Percentiles rank a stretch among this genome's conserved stretches.
These are phyloP conservation scores for Crocallis elinguaria DNA, from an alignment of 2,888 invertebrate genomes.

Conservation along the genomic window DNA sequence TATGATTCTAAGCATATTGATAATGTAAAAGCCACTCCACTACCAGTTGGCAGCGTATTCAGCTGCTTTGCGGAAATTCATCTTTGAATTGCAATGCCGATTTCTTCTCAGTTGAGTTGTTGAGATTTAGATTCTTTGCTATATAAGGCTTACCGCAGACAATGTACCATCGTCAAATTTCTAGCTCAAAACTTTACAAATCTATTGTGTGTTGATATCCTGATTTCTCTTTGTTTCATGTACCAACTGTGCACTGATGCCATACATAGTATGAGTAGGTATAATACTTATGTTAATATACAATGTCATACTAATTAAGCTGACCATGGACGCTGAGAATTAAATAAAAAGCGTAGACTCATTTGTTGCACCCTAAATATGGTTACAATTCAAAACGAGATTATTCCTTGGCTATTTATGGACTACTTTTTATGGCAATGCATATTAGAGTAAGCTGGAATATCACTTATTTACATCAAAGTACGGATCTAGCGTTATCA, in stretches of 20 bases:
- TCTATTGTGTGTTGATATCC: conserved; percentile 47
- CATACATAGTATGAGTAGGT: conserved; percentile 79
- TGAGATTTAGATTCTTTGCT: background rate
- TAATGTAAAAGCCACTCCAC: too few species aligned
- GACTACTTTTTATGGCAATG: conserved; percentile 40
- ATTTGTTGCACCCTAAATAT: conserved; percentile 43
- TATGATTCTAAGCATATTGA: too few species aligned
- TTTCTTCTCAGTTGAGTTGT: too few species aligned
- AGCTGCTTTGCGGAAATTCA: too few species aligned
- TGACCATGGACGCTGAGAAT: conserved; percentile 12
- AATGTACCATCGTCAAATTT: background rate
- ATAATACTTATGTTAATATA: conserved; percentile 46
- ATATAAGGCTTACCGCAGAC: background rate
- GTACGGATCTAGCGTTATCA: conserved; percentile 46
- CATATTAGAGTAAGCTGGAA: conserved; percentile 35
- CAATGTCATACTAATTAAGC: conserved; percentile 23
- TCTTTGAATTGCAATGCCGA: too few species aligned
- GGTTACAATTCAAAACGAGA: conserved; percentile 41
- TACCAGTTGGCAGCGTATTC: too few species aligned
- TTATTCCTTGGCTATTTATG: conserved; percentile 26
- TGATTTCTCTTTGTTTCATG: conserved; percentile 78
- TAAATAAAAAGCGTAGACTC: conserved; percentile 24
- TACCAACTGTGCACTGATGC: conserved; percentile 70
- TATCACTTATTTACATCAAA: conserved; percentile 49
- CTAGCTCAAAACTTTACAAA: background rate